A percentile compares a stretch with the other conserved stretches of the same genome.
Evolutionary conservation across 2,797 vertebrate genomes (phyloP).

Genomic region (Oreochromis grahami): DNA sequence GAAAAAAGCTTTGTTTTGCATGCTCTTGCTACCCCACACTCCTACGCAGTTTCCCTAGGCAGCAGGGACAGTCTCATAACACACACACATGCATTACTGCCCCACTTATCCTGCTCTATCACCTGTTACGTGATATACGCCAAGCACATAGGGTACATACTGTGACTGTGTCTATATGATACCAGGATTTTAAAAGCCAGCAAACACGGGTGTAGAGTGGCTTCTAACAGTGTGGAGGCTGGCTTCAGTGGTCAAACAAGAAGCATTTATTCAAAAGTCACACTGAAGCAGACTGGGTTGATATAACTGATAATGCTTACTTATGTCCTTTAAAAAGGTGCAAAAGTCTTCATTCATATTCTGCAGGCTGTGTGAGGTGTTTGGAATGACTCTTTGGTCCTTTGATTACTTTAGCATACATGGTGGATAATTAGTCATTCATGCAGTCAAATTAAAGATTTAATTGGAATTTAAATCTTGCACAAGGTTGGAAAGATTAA

Average conservation of each 20-base stretch:
- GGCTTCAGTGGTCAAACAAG: background rate
- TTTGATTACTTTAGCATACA: background rate
- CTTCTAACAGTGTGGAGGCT: background rate
- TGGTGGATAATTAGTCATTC: background rate
- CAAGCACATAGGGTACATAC: background rate
- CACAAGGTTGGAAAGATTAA: background rate
- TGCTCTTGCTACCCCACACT: slow-evolving; percentile 9
- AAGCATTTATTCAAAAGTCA: background rate
- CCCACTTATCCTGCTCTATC: background rate
- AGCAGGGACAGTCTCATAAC: slow-evolving; percentile 21
- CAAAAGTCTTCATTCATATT: background rate
- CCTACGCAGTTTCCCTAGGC: slow-evolving; percentile 10
- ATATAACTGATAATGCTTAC: background rate
- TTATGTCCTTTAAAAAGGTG: background rate
- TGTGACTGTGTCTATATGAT: background rate
- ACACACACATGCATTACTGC: slow-evolving; percentile 9
- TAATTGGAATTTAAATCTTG: background rate
- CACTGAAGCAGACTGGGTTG: background rate
- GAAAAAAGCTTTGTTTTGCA: background rate
- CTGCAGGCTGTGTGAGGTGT: background rate
- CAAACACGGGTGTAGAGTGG: background rate
- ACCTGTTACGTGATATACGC: slow-evolving; percentile 4
- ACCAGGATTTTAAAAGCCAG: background rate
- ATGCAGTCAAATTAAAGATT: background rate
- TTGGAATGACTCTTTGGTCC: background rate